Evolutionary conservation across 2,113 vertebrate species (phyloP), one percentile per base, ranked within the genome.

Genomic region (Rousettus leschenaultii): DNA sequence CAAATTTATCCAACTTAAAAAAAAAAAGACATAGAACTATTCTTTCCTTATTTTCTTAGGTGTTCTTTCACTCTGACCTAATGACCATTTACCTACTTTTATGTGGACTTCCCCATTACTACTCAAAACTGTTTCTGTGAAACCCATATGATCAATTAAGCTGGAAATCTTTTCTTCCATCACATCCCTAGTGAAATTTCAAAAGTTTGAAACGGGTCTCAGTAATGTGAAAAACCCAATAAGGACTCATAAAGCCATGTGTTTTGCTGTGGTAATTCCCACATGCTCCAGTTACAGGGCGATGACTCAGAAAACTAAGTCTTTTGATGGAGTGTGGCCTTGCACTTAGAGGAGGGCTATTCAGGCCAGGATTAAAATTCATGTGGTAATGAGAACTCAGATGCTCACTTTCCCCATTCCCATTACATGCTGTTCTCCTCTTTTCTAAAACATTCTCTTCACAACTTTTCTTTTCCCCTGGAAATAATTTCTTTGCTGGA

Each of bases 401-500:
- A 51, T 2, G 55, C 35, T 86, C 22, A 18, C 33, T 68, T 35
- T 13, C 73, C 53, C 33, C 30, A 77, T 45, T 65, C 26, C 33
- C 48, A 16, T 57, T 71, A 74, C 35, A 55, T 43, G 48, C 48
- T 82, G 12, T 74, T 83, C 14, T 33, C 66, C 16, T 65, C n/a
- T 28, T n/a, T 94, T 91, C 53, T 53, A 85, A 97, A 95, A 86
- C 16, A 19, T 86, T 75, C 95, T 94, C 89, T 92, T 96, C 16
- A 86, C 33, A 28, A 24, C n/a, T 89, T 89, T 51, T 61, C 43
- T 80, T 95, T 80, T 73, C 87, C 70, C 16, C 24, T 97, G 84
- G 55, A 97, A 98, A 94, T 63, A 96, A 65, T 43, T 24, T 45
- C 7, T 79, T 97, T 89, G 22, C 91, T 90, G 33, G 77, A 86